Evolutionary conservation across 2,888 invertebrate species (phyloP), one percentile per base, ranked within the genome.

Genomic region (Chloroclysta siterata): DNA sequence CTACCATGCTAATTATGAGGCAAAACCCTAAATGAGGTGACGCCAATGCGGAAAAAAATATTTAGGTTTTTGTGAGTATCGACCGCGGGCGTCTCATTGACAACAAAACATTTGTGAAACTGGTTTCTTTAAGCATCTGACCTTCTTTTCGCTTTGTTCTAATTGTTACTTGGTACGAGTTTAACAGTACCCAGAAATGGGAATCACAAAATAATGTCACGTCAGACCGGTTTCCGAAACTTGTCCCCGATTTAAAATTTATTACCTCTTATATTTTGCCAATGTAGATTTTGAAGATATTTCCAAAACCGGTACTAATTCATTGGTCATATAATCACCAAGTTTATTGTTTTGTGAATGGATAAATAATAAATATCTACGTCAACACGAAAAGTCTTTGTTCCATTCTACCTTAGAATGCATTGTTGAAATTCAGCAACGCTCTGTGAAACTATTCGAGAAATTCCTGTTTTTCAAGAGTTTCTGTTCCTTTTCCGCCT

Each of bases 181-280:
- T 36, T 28, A 28, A 44, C 8, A 17, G 17, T 17, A 39, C 55
- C 22, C 41, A 57, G 71, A 72, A 69, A 33, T 42, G 46, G 67
- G 60, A 72, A 68, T 69, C 55, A 66, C 33, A 68, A 48, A 53
- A 33, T 54, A 56, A 66, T 68, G 53, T 70, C 59, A 68, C 59
- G 56, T 63, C 60, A 51, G 60, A 74, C 71, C 71, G 72, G 73
- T 75, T 17, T 75, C 14, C 28, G 56, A 58, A 59, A 50, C 60
- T 46, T 60, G 67, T 66, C 62, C 72, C 71, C 70, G 66, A 72
- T 76, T 73, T 71, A 59, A 58, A 68, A 74, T 72, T 62, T 53
- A 52, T 15, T 11, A 59, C 53, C 51, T 39, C 13, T 53, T 58
- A 47, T 36, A 15, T 8, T 46, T 46, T 14, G 15, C 44, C 5